phyloP scores from a whole-genome alignment of 2,113 vertebrate species.

The Zosterops japonicus region DNA sequence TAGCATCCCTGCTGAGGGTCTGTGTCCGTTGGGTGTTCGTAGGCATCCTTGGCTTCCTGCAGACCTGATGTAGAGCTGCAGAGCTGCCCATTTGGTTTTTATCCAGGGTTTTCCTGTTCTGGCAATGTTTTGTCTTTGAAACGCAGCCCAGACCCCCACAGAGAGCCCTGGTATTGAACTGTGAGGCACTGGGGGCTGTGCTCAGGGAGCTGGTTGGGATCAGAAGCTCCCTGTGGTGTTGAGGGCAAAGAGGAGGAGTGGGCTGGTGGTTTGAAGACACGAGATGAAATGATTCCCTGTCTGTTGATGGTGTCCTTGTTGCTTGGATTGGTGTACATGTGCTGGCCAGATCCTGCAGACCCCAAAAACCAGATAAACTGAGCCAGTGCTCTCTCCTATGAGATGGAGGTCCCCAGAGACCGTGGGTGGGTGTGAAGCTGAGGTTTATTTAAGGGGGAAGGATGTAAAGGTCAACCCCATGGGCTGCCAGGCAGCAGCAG shows the following conservation, averaged over 20 bases:
- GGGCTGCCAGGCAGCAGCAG: not conserved
- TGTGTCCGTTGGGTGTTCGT: rapidly evolving
- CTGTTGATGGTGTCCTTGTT: not conserved
- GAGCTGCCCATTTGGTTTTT: not conserved
- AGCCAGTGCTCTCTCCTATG: not conserved
- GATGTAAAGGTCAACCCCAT: rapidly evolving
- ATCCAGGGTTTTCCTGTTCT: slow-evolving; percentile 13
- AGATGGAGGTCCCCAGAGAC: not conserved
- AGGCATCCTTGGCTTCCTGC: not conserved
- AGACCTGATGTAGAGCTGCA: not conserved
- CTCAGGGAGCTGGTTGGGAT: not conserved
- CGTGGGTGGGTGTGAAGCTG: not conserved
- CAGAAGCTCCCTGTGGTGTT: rapidly evolving
- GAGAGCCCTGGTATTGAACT: not conserved
- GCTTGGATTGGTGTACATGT: not conserved
- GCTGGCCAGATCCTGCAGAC: not conserved
- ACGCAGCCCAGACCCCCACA: rapidly evolving
- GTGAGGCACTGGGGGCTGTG: rapidly evolving
- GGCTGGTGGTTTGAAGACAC: not conserved
- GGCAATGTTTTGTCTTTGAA: not conserved
- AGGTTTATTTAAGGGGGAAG: not conserved
- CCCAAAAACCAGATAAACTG: not conserved
- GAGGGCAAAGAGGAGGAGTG: not conserved
- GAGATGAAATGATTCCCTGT: not conserved
- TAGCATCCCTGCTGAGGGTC: not conserved